Evolutionary conservation across 2,888 invertebrate genomes (phyloP), one percentile per base, ranked within the genome.

Genomic region (Galerucella nymphaeae): DNA sequence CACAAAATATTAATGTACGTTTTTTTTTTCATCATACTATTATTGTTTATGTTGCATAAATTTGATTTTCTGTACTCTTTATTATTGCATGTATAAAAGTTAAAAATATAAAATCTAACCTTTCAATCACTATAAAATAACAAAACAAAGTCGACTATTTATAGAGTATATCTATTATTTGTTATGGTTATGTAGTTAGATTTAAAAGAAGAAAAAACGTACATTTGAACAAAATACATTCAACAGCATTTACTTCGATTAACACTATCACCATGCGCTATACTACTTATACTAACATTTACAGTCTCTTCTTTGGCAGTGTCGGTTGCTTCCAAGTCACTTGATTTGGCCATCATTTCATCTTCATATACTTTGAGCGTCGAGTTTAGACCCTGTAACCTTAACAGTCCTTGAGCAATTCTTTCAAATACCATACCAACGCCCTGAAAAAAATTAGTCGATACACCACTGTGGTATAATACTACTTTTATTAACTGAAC

Each of bases 391-490:
- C 75, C 76, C 67, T 79, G 87, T 66, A 92, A 82, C 72, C 89
- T 88, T 10, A 92, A 87, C 13, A 94, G 85, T 0, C 91, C 90
- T 30, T 88, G 84, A 0, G 93, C 94, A 0, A 92, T 90, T 69
- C 88, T 89, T 48, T 91, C 85, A 83, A 95, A 95, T 42, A 94
- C 91, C 76, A 92, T 90, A 80, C 93, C 93, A 65, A 95, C 90
- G 0, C 94, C 93, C 89, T 90, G 86, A 18, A 76, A 75, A 30
- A 30, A 30, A 30, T 30, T 30, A n/a, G n/a, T n/a, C n/a, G n/a
- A n/a, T n/a, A n/a, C n/a, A n/a, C n/a, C n/a, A n/a, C n/a, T n/a
- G n/a, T n/a, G 30, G 5, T 30, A 30, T 5, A 30, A 2, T 5
- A 30, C 5, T 30, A 5, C 23, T 23, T 23, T 23, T 23, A 23